Evolutionary conservation across 2,113 vertebrate species (phyloP).

Genomic region (Rhabdornis inornatus): DNA sequence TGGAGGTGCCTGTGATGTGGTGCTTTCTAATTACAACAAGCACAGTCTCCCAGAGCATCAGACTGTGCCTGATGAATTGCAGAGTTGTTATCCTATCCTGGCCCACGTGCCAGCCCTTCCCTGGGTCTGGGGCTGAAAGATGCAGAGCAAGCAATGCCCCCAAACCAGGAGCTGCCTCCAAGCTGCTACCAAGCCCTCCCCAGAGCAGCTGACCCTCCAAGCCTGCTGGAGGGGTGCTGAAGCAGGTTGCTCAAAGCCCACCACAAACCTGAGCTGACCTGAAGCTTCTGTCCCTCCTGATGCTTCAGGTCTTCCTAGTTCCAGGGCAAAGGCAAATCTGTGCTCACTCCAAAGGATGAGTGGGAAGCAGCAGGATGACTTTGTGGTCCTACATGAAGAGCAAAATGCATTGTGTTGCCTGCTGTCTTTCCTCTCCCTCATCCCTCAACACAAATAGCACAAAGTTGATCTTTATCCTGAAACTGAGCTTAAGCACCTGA

Average conservation of each 20-base stretch:
- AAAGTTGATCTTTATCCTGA: neutral
- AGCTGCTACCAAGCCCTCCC: neutral
- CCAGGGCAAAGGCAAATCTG: neutral
- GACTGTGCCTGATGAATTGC: neutral
- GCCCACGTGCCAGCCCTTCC: neutral
- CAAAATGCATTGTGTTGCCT: accelerated
- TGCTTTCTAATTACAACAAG: neutral
- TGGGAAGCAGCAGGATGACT: neutral
- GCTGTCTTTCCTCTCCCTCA: neutral
- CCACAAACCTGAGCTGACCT: neutral
- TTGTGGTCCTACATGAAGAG: neutral
- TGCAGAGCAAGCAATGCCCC: neutral
- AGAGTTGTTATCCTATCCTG: neutral
- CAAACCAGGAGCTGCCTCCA: neutral
- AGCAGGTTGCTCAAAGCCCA: neutral
- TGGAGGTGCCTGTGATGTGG: neutral
- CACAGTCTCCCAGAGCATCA: neutral
- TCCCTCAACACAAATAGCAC: neutral
- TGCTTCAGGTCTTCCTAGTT: neutral
- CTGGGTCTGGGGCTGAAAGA: neutral
- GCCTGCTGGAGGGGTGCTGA: neutral
- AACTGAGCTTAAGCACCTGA: neutral
- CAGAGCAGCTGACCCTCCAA: neutral
- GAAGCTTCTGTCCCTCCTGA: neutral
- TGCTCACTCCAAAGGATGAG: neutral